These are phyloP conservation scores for Limnephilus marmoratus DNA, from an alignment of 2,888 invertebrate species.

Conservation along the genomic window DNA sequence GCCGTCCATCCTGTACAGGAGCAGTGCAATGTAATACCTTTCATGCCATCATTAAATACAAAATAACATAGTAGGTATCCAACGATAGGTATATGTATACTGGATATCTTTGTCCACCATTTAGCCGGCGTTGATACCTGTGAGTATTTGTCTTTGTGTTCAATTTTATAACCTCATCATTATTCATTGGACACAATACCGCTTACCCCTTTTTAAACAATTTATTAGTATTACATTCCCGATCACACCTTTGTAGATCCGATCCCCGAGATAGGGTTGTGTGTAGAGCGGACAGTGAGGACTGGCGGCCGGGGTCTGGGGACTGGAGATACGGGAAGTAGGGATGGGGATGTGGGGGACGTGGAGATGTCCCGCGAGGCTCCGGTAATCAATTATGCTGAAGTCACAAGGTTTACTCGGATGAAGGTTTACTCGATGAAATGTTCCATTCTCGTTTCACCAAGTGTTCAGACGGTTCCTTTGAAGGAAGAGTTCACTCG, in stretches of 20 bases:
- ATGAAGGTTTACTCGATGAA: too few relatives aligned
- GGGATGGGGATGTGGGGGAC: background rate
- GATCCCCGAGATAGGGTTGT: conserved; percentile 6
- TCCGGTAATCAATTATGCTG: conserved; percentile 65
- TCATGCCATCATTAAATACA: too few relatives aligned
- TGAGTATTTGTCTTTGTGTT: background rate
- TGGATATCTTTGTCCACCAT: background rate
- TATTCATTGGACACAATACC: conserved; percentile 44
- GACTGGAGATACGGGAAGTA: background rate
- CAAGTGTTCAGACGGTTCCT: too few relatives aligned
- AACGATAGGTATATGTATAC: too few relatives aligned
- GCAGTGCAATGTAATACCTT: too few relatives aligned
- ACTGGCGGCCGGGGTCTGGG: background rate
- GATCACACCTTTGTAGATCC: conserved; percentile 36
- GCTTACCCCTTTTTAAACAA: conserved; percentile 52
- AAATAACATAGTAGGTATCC: too few relatives aligned
- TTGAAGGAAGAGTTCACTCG: too few relatives aligned
- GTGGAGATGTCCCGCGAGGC: conserved; percentile 56
- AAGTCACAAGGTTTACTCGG: too few relatives aligned
- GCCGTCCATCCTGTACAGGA: too few relatives aligned
- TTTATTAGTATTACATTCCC: conserved; percentile 49
- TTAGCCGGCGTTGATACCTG: background rate
- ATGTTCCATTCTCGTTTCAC: too few relatives aligned
- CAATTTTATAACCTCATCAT: conserved; percentile 42
- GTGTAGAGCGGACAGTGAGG: background rate